phyloP scores from a whole-genome alignment of 2,113 vertebrate genomes.

The Sylvilagus bachmani region DNA sequence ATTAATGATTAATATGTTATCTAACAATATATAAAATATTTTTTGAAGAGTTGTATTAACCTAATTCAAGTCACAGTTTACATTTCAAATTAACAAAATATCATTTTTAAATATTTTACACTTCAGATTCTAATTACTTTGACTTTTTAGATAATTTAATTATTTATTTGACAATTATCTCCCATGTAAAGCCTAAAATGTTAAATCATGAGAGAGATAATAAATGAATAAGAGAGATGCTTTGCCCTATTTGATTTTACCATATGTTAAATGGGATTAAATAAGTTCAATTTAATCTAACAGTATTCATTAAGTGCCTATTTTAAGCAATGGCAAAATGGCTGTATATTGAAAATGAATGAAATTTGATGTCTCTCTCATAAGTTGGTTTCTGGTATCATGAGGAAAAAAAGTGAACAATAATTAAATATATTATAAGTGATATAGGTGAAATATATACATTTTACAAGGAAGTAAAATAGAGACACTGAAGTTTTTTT shows the following conservation, averaged over 20 bases:
- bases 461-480: neutral
- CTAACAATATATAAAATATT: constrained; percentile 8
- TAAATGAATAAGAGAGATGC: neutral
- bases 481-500: neutral
- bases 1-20: neutral
- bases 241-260: neutral
- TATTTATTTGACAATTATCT: constrained; percentile 7
- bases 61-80: constrained; percentile 52
- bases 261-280: neutral
- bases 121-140: constrained; percentile 27
- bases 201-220: neutral
- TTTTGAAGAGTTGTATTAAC: neutral
- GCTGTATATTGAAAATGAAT: neutral
- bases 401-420: constrained; percentile 4
- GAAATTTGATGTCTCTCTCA: neutral
- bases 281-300: neutral
- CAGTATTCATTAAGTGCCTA: neutral
- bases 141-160: neutral
- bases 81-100: neutral
- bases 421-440: neutral
- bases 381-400: neutral
- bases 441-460: neutral
- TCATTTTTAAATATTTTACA: constrained; percentile 19
- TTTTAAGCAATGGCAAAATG: neutral
- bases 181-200: neutral